Evolutionary conservation across 2,113 vertebrate species (phyloP).

Genomic region (Spea bombifrons): DNA sequence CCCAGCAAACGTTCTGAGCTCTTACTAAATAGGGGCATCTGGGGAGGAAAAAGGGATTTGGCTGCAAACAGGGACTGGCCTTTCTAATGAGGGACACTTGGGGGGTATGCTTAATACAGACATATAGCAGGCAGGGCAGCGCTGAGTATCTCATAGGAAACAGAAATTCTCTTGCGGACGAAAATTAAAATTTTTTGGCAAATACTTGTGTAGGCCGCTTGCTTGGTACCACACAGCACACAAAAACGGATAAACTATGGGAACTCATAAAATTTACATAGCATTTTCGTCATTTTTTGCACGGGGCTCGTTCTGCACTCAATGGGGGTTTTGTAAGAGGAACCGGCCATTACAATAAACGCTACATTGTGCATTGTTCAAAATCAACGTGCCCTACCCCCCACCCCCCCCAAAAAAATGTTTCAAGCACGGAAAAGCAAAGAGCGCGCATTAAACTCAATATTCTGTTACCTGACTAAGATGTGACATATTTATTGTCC

Average conservation of each 20-base stretch:
- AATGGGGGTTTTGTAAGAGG: constrained; percentile 52
- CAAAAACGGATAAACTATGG: constrained; percentile 60
- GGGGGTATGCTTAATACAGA: too few relatives aligned
- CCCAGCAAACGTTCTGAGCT: too few relatives aligned
- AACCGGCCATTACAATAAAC: background rate
- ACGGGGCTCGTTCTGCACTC: constrained; percentile 44
- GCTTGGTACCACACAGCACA: constrained; percentile 52
- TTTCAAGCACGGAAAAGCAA: constrained; percentile 11
- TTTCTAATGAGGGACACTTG: too few relatives aligned
- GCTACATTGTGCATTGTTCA: constrained; percentile 54
- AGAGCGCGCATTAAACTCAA: constrained; percentile 6
- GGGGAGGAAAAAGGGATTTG: too few relatives aligned
- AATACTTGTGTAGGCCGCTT: constrained; percentile 60
- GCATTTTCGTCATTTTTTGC: constrained; percentile 47
- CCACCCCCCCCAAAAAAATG: background rate
- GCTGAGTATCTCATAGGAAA: background rate
- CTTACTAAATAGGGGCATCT: too few relatives aligned
- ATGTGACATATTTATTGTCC: constrained; percentile 33
- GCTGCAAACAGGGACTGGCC: too few relatives aligned
- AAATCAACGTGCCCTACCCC: background rate
- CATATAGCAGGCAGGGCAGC: too few relatives aligned
- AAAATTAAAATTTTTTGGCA: background rate
- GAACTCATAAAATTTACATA: constrained; percentile 55
- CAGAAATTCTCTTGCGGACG: background rate
- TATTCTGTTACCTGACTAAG: constrained; percentile 25